Percentiles rank a stretch among this genome's conserved stretches.
Conservation (phyloP, 1,140 invertebrate species). For the Lepidotrigona ventralis region DNA sequence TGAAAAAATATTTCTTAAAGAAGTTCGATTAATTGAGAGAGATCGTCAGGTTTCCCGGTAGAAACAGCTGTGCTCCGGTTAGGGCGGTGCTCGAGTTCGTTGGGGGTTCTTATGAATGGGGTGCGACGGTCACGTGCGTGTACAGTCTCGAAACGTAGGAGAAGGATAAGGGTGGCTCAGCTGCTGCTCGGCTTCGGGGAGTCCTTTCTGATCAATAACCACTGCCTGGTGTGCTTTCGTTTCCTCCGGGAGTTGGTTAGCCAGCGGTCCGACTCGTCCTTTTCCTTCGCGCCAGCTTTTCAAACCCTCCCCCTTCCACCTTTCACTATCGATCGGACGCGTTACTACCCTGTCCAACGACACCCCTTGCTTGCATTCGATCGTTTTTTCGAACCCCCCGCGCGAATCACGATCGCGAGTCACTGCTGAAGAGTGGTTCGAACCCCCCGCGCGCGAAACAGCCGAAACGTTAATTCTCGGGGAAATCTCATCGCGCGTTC, state of each 20-base stretch:
- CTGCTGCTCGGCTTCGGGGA: conserved; percentile 58
- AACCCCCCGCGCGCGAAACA: too few species aligned
- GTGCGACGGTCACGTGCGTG: conserved; percentile 64
- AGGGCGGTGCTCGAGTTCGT: conserved; percentile 49
- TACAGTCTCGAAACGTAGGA: conserved; percentile 48
- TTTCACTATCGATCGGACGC: conserved; percentile 12
- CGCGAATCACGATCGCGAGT: not conserved
- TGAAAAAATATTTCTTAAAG: conserved; percentile 2
- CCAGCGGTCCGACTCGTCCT: not conserved
- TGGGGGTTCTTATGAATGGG: conserved; percentile 66
- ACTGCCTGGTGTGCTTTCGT: conserved; percentile 41
- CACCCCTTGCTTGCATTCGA: not conserved
- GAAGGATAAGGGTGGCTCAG: conserved; percentile 62
- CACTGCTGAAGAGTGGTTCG: not conserved
- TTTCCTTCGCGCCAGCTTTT: conserved; percentile 18
- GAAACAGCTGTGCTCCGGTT: conserved; percentile 60
- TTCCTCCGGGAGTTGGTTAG: conserved; percentile 20
- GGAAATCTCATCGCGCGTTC: conserved; percentile 31
- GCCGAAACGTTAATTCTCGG: conserved; percentile 20
- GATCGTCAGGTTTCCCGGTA: conserved; percentile 48
- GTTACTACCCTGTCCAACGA: not conserved
- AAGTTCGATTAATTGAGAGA: conserved; percentile 40
- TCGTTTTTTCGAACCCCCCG: not conserved
- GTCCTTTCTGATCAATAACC: conserved; percentile 62
- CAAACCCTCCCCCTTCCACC: not conserved